Conservation (phyloP, 1,140 invertebrate genomes). For the Calliopsis andreniformis region DNA sequence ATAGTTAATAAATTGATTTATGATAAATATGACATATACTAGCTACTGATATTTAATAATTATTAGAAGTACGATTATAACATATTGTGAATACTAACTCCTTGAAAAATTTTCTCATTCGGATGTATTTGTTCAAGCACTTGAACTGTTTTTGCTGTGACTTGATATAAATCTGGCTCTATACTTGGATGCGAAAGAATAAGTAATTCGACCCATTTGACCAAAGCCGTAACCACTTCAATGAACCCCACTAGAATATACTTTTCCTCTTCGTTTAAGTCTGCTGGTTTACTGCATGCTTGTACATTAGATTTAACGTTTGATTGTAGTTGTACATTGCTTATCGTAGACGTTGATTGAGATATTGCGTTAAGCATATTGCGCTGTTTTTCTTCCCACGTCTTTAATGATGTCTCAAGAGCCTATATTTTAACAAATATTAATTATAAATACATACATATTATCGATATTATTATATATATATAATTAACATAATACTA, state of each 20-base stretch:
- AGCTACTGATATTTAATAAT: background rate
- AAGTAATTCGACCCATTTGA: slow-evolving; percentile 91
- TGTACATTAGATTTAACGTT: slow-evolving; percentile 62
- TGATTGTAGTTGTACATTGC: slow-evolving; percentile 71
- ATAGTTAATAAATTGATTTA: no score
- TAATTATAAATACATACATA: slow-evolving; percentile 21
- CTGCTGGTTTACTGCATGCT: slow-evolving; percentile 66
- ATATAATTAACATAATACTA: background rate
- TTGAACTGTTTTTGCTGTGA: slow-evolving; percentile 87
- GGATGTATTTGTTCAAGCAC: slow-evolving; percentile 91
- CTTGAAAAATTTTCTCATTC: slow-evolving; percentile 89
- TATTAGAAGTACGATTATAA: no score
- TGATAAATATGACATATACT: no score
- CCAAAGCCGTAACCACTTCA: slow-evolving; percentile 89
- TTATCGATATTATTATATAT: background rate
- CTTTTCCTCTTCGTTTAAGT: slow-evolving; percentile 86
- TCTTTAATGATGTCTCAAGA: slow-evolving; percentile 93
- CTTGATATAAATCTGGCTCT: slow-evolving; percentile 86
- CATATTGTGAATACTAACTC: slow-evolving; percentile 85
- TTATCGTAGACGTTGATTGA: slow-evolving; percentile 74
- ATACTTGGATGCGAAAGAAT: slow-evolving; percentile 85
- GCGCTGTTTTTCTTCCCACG: slow-evolving; percentile 97
- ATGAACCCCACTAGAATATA: slow-evolving; percentile 89
- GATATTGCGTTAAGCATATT: slow-evolving; percentile 79
- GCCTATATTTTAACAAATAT: slow-evolving; percentile 81